Conservation (phyloP, 1,140 invertebrate species). For the Halesus radiatus region DNA sequence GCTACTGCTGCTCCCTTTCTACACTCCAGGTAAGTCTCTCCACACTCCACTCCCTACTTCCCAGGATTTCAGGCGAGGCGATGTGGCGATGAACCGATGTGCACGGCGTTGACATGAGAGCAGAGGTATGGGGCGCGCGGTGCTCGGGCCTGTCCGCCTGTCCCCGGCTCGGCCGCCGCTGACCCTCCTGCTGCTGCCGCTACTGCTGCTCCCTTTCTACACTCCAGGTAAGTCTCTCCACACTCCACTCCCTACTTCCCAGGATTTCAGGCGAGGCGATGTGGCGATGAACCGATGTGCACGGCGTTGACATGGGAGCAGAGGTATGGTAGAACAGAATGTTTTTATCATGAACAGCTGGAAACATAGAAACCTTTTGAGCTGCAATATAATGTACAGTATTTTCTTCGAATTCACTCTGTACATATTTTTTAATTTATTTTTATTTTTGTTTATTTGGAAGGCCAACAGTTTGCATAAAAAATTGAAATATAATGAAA, state of each 20-base stretch:
- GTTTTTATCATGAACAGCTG: no score
- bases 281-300: slow-evolving; percentile 79
- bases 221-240: slow-evolving; percentile 1
- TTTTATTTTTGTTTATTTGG: no score
- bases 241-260: background rate
- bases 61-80: slow-evolving; percentile 65
- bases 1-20: slow-evolving; percentile 43
- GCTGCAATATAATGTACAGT: no score
- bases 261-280: slow-evolving; percentile 29
- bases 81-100: slow-evolving; percentile 79
- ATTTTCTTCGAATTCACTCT: no score
- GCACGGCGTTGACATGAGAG: slow-evolving; percentile 84
- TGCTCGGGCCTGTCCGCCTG: slow-evolving; percentile 80
- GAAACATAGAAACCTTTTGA: no score
- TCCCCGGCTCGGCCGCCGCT: slow-evolving; percentile 69
- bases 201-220: slow-evolving; percentile 42
- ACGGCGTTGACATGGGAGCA: slow-evolving; percentile 84
- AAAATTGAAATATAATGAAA: no score
- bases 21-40: slow-evolving; percentile 8
- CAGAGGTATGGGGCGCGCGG: slow-evolving; percentile 84
- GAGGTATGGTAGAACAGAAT: slow-evolving; percentile 69
- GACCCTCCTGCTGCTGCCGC: slow-evolving; percentile 62
- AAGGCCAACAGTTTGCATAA: no score
- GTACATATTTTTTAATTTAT: no score
- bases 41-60: no score